Conservation (phyloP, 2,113 vertebrate species). For the Bagarius yarrelli region DNA sequence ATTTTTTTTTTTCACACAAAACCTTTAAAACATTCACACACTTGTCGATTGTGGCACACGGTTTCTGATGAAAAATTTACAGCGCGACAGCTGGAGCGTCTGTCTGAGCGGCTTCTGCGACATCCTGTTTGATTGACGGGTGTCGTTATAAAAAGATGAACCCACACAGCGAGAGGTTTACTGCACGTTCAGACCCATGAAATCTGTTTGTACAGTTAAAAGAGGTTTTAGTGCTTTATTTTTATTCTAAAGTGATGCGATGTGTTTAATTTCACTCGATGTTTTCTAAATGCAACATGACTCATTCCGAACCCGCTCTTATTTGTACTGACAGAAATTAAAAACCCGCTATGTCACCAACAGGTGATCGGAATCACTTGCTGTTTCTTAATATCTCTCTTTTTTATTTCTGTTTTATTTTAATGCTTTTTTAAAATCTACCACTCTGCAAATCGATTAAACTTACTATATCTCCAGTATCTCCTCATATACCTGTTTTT, state of each 20-base stretch:
- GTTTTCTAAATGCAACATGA: no score
- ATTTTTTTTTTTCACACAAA: constrained; percentile 1
- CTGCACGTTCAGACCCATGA: neutral
- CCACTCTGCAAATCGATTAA: no score
- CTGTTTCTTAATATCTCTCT: no score
- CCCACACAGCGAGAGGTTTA: neutral
- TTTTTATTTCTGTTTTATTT: no score
- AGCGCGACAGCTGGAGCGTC: constrained; percentile 65
- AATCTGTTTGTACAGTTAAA: neutral
- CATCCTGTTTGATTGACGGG: neutral
- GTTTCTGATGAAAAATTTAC: constrained; percentile 66
- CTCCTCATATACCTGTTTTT: no score
- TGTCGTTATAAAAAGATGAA: neutral
- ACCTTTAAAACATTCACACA: constrained; percentile 55
- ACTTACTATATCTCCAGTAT: no score
- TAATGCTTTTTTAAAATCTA: no score
- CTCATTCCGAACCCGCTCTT: no score
- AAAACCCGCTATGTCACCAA: no score
- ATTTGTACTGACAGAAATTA: no score
- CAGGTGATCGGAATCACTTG: no score
- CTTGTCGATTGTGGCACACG: constrained; percentile 56
- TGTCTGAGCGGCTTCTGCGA: constrained; percentile 46
- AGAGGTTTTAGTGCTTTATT: neutral
- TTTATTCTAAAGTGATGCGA: neutral
- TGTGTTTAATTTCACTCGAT: no score